phyloP scores from a whole-genome alignment of 2,797 vertebrate species.

The Fringilla coelebs region DNA sequence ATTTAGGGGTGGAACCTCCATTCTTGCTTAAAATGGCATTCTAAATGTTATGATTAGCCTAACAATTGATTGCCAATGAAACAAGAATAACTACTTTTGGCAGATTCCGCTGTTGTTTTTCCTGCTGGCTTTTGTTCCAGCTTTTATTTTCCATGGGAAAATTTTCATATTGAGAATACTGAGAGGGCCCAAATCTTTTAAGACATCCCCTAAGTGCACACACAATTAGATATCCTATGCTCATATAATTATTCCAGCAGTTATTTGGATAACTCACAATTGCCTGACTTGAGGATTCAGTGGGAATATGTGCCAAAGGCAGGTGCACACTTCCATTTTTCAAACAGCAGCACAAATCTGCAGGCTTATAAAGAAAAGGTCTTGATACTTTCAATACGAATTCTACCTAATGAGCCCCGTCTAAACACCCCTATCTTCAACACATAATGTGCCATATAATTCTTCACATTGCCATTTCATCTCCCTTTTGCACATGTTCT shows the following conservation, averaged over 20 bases:
- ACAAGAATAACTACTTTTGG: conserved; percentile 47
- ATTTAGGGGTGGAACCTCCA: conserved; percentile 14
- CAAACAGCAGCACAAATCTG: neutral
- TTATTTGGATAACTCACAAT: conserved; percentile 22
- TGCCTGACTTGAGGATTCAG: conserved; percentile 14
- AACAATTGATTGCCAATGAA: conserved; percentile 40
- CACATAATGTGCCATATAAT: neutral
- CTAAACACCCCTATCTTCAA: neutral
- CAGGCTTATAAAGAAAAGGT: neutral
- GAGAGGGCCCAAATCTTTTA: conserved; percentile 49
- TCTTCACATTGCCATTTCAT: neutral
- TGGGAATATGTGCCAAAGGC: neutral
- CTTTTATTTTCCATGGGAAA: conserved; percentile 30
- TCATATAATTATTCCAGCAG: conserved; percentile 28
- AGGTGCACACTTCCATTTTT: neutral
- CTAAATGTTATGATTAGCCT: conserved; percentile 1
- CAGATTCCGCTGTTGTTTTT: conserved; percentile 29
- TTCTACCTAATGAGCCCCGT: neutral
- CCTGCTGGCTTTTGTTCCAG: conserved; percentile 30
- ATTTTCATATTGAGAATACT: conserved; percentile 25
- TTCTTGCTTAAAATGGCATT: conserved; percentile 22
- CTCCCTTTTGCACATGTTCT: neutral
- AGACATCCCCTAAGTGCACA: conserved; percentile 8
- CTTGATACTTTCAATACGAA: neutral
- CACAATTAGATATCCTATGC: conserved; percentile 18